phyloP scores from a whole-genome alignment of 1,140 invertebrate genomes.

The Battus philenor region DNA sequence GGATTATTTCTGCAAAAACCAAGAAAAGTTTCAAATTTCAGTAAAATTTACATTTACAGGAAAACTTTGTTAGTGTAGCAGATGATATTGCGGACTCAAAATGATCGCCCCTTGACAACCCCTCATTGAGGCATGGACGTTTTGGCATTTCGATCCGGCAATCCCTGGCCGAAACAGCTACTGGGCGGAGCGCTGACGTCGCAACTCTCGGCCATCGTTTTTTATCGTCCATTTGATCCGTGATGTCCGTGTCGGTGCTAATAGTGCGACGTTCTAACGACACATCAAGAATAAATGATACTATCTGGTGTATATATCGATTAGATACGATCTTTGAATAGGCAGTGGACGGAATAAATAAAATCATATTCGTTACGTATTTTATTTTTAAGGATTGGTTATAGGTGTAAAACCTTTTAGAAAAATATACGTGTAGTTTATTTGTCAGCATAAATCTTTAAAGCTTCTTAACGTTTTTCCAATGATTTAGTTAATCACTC shows the following conservation, averaged over 20 bases:
- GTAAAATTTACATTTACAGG: neutral
- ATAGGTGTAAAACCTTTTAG: no score
- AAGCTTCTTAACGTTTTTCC: no score
- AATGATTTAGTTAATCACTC: no score
- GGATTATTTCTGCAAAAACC: no score
- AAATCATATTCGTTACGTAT: no score
- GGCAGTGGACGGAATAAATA: no score
- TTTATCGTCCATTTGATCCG: constrained; percentile 17
- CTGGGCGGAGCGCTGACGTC: constrained; percentile 12
- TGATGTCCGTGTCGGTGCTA: constrained; percentile 1
- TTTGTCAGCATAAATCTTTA: no score
- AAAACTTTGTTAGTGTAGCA: neutral
- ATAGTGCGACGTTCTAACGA: constrained; percentile 1
- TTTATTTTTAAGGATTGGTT: no score
- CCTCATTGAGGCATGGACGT: neutral
- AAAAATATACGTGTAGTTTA: no score
- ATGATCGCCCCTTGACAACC: neutral
- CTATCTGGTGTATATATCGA: constrained; percentile 4
- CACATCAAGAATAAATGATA: constrained; percentile 8
- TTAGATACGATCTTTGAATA: neutral
- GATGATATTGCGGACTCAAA: neutral
- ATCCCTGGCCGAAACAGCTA: constrained; percentile 6
- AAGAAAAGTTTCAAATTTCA: no score
- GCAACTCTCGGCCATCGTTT: constrained; percentile 6
- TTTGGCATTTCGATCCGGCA: neutral